Evolutionary conservation across 2,113 vertebrate species (phyloP), one percentile per base, ranked within the genome.

Genomic region (Bungarus multicinctus): DNA sequence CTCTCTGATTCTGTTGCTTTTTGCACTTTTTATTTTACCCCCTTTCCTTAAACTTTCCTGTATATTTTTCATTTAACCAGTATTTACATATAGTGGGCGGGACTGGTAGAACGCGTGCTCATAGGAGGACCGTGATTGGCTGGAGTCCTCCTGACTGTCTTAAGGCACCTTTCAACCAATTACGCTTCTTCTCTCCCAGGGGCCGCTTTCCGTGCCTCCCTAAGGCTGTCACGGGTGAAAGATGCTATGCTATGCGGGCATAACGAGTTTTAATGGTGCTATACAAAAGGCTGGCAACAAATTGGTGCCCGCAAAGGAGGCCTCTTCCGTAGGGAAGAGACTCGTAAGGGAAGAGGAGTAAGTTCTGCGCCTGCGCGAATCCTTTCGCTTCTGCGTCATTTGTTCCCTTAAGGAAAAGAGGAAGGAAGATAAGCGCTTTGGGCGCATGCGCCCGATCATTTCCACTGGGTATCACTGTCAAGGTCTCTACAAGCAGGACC

Each of bases 341-440:
- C 60, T 57, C 69, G 0, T 9, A 0, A 1, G 1, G 2, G 1
- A 0, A 0, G 0, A 5, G 0, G 4, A 89, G 22, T 3, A 0
- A 0, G 1, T 0, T 0, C 7, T 60, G 60, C 96, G 95, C 95
- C 93, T 6, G 95, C 95, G 86, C 92, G 1, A 0, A 16, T 3
- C 1, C 11, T 0, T 0, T 5, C 74, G 9, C 1, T 10, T 0
- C 1, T 94, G 95, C 94, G 96, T 96, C 95, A 94, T 52, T 0
- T 23, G 22, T 9, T 30, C 57, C 18, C 87, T 34, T 1, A 2
- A 50, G 55, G 1, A 74, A 16, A 53, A 27, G 30, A 54, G 55
- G 3, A 25, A 2, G 3, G 25, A 11, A 55, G 2, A 18, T 23
- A 18, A 34, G 7, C 0, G 8, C 4, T 8, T 27, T 8, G 16